A percentile compares a stretch with the other conserved stretches of the same genome.
These are phyloP conservation scores for Euclidia mi DNA, from an alignment of 2,888 invertebrate species.

Conservation along the genomic window DNA sequence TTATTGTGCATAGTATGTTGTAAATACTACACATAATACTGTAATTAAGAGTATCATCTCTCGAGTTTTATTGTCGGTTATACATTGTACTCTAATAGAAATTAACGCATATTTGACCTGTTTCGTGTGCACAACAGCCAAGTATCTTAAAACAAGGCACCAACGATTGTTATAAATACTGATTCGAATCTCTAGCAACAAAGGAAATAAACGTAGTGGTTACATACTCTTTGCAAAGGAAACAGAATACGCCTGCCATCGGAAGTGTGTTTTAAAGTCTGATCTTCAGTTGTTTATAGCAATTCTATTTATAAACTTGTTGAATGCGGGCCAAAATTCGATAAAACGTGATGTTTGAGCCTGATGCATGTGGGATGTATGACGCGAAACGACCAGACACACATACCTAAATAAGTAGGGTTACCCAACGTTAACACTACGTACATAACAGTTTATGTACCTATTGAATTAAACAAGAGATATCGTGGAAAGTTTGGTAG, in stretches of 20 bases:
- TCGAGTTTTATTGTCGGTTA: no score
- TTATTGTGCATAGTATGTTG: no score
- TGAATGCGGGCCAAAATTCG: slow-evolving; percentile 79
- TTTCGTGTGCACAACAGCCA: background rate
- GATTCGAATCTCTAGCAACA: slow-evolving; percentile 27
- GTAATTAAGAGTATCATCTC: no score
- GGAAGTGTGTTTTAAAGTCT: slow-evolving; percentile 68
- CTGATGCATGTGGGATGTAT: slow-evolving; percentile 73
- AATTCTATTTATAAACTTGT: slow-evolving; percentile 61
- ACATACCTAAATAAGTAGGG: slow-evolving; percentile 67
- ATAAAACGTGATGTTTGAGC: slow-evolving; percentile 80
- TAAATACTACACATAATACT: no score
- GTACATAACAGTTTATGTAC: no score
- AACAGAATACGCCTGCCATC: slow-evolving; percentile 54
- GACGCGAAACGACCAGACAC: slow-evolving; percentile 65
- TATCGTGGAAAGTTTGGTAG: no score
- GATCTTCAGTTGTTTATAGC: slow-evolving; percentile 69
- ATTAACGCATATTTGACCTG: no score
- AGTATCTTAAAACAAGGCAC: slow-evolving; percentile 3
- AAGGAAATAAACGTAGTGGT: no score
- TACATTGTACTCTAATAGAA: no score
- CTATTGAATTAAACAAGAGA: no score
- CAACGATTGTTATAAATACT: slow-evolving; percentile 16
- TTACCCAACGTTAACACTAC: slow-evolving; percentile 58
- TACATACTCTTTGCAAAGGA: no score